These are phyloP conservation scores for Latrodectus hesperus DNA, from an alignment of 2,888 invertebrate genomes.

Conservation along the genomic window DNA sequence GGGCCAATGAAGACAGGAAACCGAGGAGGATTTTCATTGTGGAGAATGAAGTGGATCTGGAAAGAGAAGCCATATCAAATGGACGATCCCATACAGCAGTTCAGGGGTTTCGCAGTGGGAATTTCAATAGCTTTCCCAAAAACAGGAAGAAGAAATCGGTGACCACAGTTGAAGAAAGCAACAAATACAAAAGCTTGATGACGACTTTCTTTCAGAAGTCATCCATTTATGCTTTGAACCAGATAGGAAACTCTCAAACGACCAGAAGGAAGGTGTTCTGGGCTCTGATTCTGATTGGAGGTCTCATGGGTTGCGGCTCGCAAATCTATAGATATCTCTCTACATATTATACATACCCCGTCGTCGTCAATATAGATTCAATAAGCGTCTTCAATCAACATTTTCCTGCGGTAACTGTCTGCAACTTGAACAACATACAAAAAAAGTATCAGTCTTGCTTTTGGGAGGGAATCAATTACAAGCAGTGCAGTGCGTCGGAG, in stretches of 20 bases:
- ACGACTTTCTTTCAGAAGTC: conserved; percentile 27
- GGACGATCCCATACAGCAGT: too few relatives aligned
- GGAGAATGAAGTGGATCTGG: too few relatives aligned
- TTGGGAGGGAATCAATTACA: background rate
- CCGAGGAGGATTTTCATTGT: too few relatives aligned
- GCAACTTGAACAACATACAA: conserved; percentile 14
- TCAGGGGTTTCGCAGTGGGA: too few relatives aligned
- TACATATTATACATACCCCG: background rate
- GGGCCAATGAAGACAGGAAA: too few relatives aligned
- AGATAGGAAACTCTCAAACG: conserved; percentile 17
- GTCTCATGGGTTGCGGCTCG: background rate
- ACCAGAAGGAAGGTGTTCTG: conserved; percentile 27
- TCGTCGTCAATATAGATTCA: conserved; percentile 20
- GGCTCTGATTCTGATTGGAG: conserved; percentile 26
- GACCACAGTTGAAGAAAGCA: too few relatives aligned
- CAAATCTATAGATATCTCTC: background rate
- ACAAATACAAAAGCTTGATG: conserved; percentile 1
- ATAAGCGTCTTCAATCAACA: background rate
- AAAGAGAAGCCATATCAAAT: too few relatives aligned
- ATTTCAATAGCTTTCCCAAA: too few relatives aligned
- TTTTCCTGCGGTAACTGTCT: conserved; percentile 22
- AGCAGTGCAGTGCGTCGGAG: background rate
- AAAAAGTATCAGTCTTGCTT: background rate
- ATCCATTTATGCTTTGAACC: conserved; percentile 35
- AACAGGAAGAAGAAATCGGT: too few relatives aligned